Evolutionary conservation across 2,888 invertebrate genomes (phyloP).

Genomic region (Psylliodes chrysocephalus): DNA sequence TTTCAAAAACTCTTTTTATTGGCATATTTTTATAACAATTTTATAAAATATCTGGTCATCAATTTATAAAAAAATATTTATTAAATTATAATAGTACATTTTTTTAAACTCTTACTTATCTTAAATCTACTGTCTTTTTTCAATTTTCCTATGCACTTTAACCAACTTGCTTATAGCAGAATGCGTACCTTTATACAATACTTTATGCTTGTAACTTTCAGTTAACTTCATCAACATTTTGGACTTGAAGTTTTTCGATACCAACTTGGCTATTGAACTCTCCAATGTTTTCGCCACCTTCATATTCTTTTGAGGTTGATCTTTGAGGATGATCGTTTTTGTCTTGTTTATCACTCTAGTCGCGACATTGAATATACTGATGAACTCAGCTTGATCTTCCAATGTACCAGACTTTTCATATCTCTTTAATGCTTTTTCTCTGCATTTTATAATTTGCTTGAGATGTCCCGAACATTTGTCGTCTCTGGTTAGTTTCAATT

Average conservation of each 20-base stretch:
- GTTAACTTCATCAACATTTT: neutral
- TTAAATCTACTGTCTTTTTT: neutral
- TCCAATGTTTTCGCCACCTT: neutral
- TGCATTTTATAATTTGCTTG: neutral
- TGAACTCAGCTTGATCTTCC: slow-evolving; percentile 1
- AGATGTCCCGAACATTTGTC: too few species aligned
- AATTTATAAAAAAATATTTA: too few species aligned
- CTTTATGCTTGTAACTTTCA: neutral
- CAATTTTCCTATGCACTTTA: neutral
- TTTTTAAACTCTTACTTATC: too few species aligned
- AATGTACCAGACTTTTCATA: neutral
- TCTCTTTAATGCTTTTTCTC: neutral
- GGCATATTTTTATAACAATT: too few species aligned
- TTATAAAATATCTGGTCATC: too few species aligned
- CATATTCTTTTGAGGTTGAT: neutral
- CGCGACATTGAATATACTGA: neutral
- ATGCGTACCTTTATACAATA: neutral
- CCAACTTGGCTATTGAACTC: neutral
- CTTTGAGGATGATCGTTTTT: neutral
- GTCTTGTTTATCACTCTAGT: neutral
- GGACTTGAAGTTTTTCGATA: neutral
- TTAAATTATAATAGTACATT: too few species aligned
- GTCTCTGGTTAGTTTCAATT: too few species aligned
- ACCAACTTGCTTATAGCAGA: neutral
- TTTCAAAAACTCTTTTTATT: too few species aligned